phyloP scores from a whole-genome alignment of 2,113 vertebrate genomes.

The Tachysurus vachellii region DNA sequence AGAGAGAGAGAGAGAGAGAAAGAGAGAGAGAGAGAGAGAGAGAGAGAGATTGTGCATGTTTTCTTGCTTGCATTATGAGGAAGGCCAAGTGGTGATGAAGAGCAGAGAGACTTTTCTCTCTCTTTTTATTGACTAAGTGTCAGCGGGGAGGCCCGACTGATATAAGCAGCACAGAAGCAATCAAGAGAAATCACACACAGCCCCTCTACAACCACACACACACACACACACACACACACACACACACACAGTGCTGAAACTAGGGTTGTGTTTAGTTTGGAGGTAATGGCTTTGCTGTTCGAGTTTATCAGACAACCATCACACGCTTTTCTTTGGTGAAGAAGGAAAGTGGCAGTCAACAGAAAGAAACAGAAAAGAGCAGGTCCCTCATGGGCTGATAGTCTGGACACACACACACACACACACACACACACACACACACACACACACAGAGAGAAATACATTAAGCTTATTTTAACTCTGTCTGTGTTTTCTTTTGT shows the following conservation, averaged over 20 bases:
- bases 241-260: background rate
- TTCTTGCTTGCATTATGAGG: constrained; percentile 42
- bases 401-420: background rate
- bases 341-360: constrained; percentile 25
- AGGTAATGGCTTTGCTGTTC: constrained; percentile 43
- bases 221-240: constrained; percentile 38
- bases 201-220: constrained; percentile 36
- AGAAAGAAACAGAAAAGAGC: constrained; percentile 19
- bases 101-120: constrained; percentile 50
- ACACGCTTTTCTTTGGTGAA: constrained; percentile 31
- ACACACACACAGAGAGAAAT: background rate
- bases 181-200: constrained; percentile 52
- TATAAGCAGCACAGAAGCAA: constrained; percentile 63
- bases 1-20: too few relatives aligned
- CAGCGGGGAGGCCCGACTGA: constrained; percentile 61
- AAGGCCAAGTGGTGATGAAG: constrained; percentile 64
- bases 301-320: constrained; percentile 51
- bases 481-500: constrained; percentile 11
- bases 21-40: too few relatives aligned
- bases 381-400: constrained; percentile 20
- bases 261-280: constrained; percentile 35
- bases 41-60: background rate
- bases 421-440: constrained; percentile 36
- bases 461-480: constrained; percentile 16
- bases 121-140: constrained; percentile 65